Conservation (phyloP, 2,888 invertebrate species). For the Lomographa bimaculata region DNA sequence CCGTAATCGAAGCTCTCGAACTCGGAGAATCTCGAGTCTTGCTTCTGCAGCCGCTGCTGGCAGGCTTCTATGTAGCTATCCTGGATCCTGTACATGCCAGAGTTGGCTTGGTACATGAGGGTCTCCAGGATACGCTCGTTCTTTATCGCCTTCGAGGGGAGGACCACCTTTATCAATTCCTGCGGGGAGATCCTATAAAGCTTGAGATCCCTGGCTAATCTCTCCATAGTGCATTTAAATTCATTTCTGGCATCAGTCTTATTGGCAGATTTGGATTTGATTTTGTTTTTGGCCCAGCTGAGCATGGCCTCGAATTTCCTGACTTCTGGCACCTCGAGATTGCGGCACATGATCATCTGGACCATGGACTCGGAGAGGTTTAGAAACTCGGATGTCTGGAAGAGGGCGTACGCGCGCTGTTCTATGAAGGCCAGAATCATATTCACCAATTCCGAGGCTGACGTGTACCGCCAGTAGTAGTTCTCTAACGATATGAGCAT, state of each 20-base stretch:
- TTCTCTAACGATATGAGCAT: constrained; percentile 97
- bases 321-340: constrained; percentile 94
- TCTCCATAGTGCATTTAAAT: constrained; percentile 96
- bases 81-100: constrained; percentile 96
- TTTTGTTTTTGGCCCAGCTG: constrained; percentile 93
- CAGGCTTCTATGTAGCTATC: constrained; percentile 94
- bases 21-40: constrained; percentile 93
- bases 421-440: constrained; percentile 97
- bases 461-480: constrained; percentile 97
- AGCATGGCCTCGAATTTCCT: constrained; percentile 97
- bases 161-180: constrained; percentile 95
- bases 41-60: constrained; percentile 93
- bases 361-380: constrained; percentile 97
- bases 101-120: constrained; percentile 95
- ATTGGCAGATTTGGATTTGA: constrained; percentile 89
- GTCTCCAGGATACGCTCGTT: constrained; percentile 96
- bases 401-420: constrained; percentile 92
- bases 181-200: constrained; percentile 95
- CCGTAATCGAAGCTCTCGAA: constrained; percentile 92
- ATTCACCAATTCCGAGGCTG: constrained; percentile 96
- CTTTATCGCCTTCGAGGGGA: constrained; percentile 96
- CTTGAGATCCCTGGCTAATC: constrained; percentile 94
- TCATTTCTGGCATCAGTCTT: constrained; percentile 94
- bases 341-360: constrained; percentile 96
- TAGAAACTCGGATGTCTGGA: constrained; percentile 92